Conservation (phyloP, 1,140 invertebrate genomes). For the Araneus ventricosus region DNA sequence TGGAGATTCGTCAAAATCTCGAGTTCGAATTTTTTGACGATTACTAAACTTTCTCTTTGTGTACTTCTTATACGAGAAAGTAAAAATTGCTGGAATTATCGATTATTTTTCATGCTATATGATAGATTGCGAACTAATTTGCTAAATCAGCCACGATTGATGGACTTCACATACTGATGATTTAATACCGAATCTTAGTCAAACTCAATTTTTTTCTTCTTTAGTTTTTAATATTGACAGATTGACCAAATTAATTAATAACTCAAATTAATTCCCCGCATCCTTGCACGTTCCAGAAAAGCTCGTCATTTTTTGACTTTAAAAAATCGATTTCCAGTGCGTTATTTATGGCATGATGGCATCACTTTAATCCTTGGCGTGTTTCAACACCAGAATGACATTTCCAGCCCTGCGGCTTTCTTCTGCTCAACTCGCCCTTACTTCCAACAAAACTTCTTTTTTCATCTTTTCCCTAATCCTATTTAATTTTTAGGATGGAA, state of each 20-base stretch:
- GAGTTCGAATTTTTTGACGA: too few species aligned
- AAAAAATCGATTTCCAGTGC: background rate
- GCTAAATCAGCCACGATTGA: too few species aligned
- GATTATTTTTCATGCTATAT: too few species aligned
- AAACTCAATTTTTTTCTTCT: background rate
- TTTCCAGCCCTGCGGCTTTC: background rate
- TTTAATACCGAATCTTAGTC: too few species aligned
- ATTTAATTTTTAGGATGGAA: constrained; percentile 10
- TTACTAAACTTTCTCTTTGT: too few species aligned
- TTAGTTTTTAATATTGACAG: background rate
- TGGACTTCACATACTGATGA: too few species aligned
- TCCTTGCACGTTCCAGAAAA: background rate
- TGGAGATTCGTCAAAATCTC: too few species aligned
- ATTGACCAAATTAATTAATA: background rate
- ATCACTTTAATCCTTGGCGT: background rate
- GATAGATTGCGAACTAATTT: too few species aligned
- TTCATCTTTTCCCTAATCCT: background rate
- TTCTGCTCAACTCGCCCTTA: background rate
- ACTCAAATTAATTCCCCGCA: background rate
- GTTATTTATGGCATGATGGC: background rate
- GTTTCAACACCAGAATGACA: constrained; percentile 10
- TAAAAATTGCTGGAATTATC: too few species aligned
- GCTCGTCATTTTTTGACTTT: background rate
- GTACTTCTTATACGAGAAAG: too few species aligned
- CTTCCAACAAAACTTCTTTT: background rate